Base-by-base conservation (phyloP, 92 coral and sea anemone species). In the Siderastrea radians region DNA sequence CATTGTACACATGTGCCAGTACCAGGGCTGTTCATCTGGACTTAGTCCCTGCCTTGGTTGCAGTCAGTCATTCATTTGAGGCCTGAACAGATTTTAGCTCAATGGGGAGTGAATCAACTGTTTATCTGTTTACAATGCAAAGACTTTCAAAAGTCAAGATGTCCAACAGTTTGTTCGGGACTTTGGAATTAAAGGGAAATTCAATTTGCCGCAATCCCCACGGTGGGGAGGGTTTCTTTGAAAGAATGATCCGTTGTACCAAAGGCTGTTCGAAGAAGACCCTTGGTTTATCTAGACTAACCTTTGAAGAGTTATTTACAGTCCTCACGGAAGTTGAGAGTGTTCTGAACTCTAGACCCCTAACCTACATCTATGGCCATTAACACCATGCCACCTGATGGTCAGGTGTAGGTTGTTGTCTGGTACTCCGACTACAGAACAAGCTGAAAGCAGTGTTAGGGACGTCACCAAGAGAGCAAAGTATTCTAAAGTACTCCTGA, bases 171-270 rank as follows among this genome's bases (percentile, higher is more conserved):
- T 81, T 67, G 76, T 68, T 13, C 50, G 60, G 2, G 3, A 14
- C 10, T 43, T 51, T 5, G 88, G 91, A 59, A 71, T 88, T 49
- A 68, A 70, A 62, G 81, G 91, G 83, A 64, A 64, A 58, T 81
- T 68, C 59, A 88, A 79, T 62, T 50, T 88, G 63, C 80, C 66
- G 43, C 55, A 73, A 72, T 81, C 88, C 72, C 87, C 87, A 79
- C 81, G 91, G 87, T 87, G 81, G 83, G 88, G 89, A 51, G 64
- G 74, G 65, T 48, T 82, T 86, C 81, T 86, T 74, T 59, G 89
- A 76, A 58, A 61, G 89, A 64, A 63, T 85, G 89, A 84, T 85
- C 26, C 50, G 89, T 49, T 72, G 89, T 65, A 58, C 80, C 11
- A 85, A 85, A 74, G 80, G 73, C 16, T 62, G 89, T 51, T 72